Conservation (phyloP, 2,888 invertebrate genomes). For the Thelaira solivaga region DNA sequence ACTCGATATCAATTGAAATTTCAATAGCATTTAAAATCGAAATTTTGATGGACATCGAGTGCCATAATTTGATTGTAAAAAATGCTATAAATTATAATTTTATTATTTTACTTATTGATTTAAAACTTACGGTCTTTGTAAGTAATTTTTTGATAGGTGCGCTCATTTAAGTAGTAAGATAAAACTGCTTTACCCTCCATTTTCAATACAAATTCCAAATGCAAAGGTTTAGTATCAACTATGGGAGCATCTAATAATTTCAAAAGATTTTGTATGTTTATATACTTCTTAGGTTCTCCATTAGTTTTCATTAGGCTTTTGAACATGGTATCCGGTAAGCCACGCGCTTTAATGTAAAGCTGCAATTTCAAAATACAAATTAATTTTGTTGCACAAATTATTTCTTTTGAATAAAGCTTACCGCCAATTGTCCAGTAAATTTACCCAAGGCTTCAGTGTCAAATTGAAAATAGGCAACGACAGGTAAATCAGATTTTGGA, state of each 20-base stretch:
- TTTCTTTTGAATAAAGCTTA: conserved; percentile 59
- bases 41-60: too few relatives aligned
- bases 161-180: conserved; percentile 83
- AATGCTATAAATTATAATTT: background rate
- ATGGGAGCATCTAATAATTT: conserved; percentile 77
- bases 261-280: conserved; percentile 78
- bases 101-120: background rate
- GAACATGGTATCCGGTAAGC: conserved; percentile 77
- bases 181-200: conserved; percentile 83
- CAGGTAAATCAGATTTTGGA: conserved; percentile 82
- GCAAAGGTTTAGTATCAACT: conserved; percentile 78
- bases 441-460: conserved; percentile 80
- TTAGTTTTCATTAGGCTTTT: conserved; percentile 77
- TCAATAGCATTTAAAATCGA: too few relatives aligned
- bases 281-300: conserved; percentile 78
- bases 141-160: conserved; percentile 81
- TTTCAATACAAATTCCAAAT: conserved; percentile 82
- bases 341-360: conserved; percentile 80
- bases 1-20: too few relatives aligned
- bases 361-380: conserved; percentile 67
- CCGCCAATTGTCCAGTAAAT: conserved; percentile 80
- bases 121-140: conserved; percentile 80
- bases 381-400: background rate
- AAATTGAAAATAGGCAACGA: conserved; percentile 80
- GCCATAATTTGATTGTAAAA: too few relatives aligned